Percentiles rank a stretch among this genome's conserved stretches.
Conservation (phyloP, 2,797 vertebrate species). For the Enteromius trimaculatus region DNA sequence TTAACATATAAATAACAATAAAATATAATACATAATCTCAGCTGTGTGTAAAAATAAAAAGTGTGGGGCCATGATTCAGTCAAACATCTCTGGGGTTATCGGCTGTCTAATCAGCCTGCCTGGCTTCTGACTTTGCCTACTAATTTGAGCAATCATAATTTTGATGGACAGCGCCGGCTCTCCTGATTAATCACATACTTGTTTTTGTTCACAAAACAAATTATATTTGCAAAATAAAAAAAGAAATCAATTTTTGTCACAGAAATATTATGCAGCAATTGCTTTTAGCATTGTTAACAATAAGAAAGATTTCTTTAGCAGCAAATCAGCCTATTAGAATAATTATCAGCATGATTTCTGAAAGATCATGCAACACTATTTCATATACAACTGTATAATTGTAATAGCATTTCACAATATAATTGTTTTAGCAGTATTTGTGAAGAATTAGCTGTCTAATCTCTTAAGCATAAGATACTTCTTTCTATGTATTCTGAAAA, state of each 20-base stretch:
- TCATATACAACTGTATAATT: too few species aligned
- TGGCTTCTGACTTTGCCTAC: neutral
- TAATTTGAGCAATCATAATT: conserved; percentile 1
- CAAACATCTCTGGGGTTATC: conserved; percentile 24
- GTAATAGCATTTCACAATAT: neutral
- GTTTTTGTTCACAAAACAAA: neutral
- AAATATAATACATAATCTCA: neutral
- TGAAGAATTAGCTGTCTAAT: neutral
- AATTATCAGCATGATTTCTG: neutral
- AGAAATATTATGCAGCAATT: neutral
- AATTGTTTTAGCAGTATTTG: neutral
- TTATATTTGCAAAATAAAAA: neutral
- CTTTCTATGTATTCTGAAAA: conserved; percentile 22
- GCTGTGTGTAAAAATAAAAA: neutral
- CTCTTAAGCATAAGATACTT: neutral
- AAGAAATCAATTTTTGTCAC: neutral
- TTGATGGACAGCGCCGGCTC: neutral
- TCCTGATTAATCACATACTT: neutral
- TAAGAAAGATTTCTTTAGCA: neutral
- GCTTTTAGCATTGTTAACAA: neutral
- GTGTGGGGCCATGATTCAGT: conserved; percentile 23
- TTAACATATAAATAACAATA: neutral
- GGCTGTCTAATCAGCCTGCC: conserved; percentile 26
- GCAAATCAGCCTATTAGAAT: neutral
- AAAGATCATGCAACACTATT: neutral